A percentile compares a stretch with the other conserved stretches of the same genome.
phyloP scores from a whole-genome alignment of 2,113 vertebrate species.

The Eira barbara region DNA sequence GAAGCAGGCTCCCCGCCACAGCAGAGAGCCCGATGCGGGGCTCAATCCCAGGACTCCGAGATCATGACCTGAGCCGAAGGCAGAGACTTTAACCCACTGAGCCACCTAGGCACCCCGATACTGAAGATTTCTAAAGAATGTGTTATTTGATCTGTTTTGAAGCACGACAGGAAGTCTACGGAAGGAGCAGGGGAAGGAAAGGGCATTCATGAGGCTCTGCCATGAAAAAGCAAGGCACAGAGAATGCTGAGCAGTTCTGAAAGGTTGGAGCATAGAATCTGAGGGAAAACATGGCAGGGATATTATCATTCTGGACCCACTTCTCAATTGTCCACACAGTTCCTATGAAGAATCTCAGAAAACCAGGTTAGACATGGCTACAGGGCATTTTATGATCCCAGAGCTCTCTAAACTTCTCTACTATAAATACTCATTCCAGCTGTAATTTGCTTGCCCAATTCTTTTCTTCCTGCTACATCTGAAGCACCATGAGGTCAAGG shows the following conservation, averaged over 20 bases:
- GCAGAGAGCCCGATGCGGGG: too few relatives aligned
- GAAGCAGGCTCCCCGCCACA: too few relatives aligned
- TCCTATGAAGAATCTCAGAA: slow-evolving; percentile 21
- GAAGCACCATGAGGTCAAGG: background rate
- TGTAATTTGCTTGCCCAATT: slow-evolving; percentile 14
- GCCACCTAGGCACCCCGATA: too few relatives aligned
- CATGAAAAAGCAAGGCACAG: background rate
- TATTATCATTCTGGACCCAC: background rate
- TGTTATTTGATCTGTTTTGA: slow-evolving; percentile 39
- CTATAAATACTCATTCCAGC: slow-evolving; percentile 1
- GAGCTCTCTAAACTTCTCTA: slow-evolving; percentile 24
- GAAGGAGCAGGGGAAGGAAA: slow-evolving; percentile 3
- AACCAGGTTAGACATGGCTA: background rate
- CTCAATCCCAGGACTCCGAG: too few relatives aligned
- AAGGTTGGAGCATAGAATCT: background rate
- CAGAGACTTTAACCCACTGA: too few relatives aligned
- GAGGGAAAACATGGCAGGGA: background rate
- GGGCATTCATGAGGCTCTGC: background rate
- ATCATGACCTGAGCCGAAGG: too few relatives aligned
- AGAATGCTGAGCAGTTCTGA: slow-evolving; percentile 4
- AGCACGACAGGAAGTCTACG: slow-evolving; percentile 37
- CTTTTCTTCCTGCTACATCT: slow-evolving; percentile 33
- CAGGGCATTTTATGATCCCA: background rate
- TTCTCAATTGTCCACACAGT: slow-evolving; percentile 37
- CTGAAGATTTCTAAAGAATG: background rate